Percentiles rank a stretch among this genome's conserved stretches.
These are phyloP conservation scores for Sycon ciliatum DNA, from an alignment of 37 sponge, comb jelly and placozoan species.

Conservation along the genomic window DNA sequence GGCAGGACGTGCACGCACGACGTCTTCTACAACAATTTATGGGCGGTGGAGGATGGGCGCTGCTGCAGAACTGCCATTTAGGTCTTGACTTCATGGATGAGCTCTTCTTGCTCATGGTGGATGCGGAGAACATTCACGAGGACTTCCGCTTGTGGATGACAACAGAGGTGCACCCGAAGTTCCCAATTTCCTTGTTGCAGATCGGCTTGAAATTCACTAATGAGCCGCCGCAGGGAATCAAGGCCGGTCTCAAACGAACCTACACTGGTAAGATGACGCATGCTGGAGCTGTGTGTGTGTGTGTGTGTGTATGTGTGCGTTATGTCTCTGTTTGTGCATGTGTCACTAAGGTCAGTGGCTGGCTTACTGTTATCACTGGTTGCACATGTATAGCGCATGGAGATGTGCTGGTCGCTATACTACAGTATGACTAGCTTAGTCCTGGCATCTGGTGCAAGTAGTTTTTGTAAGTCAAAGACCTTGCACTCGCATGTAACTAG, in stretches of 20 bases:
- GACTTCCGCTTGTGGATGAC: conserved; percentile 94
- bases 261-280: conserved; percentile 58
- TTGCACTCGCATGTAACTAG: too few species aligned
- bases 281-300: too few species aligned
- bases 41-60: conserved; percentile 88
- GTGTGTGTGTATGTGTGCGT: too few species aligned
- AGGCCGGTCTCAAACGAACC: conserved; percentile 92
- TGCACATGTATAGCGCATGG: too few species aligned
- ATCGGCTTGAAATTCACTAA: conserved; percentile 91
- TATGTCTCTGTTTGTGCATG: too few species aligned
- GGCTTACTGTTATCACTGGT: too few species aligned
- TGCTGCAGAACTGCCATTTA: conserved; percentile 97
- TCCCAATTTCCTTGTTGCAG: conserved; percentile 96
- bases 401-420: too few species aligned
- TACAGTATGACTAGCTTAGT: too few species aligned
- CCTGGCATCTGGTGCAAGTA: too few species aligned
- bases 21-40: conserved; percentile 52
- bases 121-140: conserved; percentile 81
- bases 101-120: conserved; percentile 68
- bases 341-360: too few species aligned
- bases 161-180: conserved; percentile 92
- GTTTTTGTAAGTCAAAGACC: too few species aligned
- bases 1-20: conserved; percentile 45
- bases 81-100: conserved; percentile 94
- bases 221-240: conserved; percentile 97